Percentiles rank a stretch among this genome's conserved stretches.
Conservation (phyloP, 30 jellyfish, hydroid and myxozoan species). For the Cassiopea xamachana region DNA sequence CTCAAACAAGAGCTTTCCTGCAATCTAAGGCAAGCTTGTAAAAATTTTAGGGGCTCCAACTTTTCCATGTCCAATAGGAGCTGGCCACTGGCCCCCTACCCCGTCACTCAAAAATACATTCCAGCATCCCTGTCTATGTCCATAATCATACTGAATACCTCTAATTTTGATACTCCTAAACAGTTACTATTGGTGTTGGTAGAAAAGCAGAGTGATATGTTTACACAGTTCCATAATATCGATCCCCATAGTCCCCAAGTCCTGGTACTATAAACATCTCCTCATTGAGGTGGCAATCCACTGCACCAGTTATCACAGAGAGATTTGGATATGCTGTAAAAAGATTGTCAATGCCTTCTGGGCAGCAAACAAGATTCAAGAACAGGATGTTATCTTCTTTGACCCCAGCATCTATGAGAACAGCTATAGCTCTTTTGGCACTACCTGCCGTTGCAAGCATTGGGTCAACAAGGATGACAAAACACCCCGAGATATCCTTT, state of each 20-base stretch:
- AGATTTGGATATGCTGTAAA: constrained; percentile 71
- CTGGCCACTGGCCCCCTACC: no score
- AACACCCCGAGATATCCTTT: constrained; percentile 80
- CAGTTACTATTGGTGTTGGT: neutral
- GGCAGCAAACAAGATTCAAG: constrained; percentile 87
- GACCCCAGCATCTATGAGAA: constrained; percentile 93
- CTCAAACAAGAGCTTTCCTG: no score
- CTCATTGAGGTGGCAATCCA: constrained; percentile 78
- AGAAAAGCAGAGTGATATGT: neutral
- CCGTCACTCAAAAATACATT: no score
- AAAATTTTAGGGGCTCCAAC: no score
- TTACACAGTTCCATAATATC: constrained; percentile 87
- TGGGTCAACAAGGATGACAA: constrained; percentile 90
- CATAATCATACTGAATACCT: no score
- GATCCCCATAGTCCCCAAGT: constrained; percentile 95
- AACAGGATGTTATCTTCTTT: constrained; percentile 77
- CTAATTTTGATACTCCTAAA: no score
- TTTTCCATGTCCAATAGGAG: no score
- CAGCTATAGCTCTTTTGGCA: constrained; percentile 87
- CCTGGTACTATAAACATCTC: constrained; percentile 92
- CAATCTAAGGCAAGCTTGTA: no score
- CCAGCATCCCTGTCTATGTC: no score
- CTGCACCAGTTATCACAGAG: constrained; percentile 83
- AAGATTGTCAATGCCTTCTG: constrained; percentile 82
- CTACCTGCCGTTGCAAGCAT: constrained; percentile 97